Evolutionary conservation across 2,888 invertebrate genomes (phyloP), one percentile per base, ranked within the genome.

Genomic region (Spialia ferax): DNA sequence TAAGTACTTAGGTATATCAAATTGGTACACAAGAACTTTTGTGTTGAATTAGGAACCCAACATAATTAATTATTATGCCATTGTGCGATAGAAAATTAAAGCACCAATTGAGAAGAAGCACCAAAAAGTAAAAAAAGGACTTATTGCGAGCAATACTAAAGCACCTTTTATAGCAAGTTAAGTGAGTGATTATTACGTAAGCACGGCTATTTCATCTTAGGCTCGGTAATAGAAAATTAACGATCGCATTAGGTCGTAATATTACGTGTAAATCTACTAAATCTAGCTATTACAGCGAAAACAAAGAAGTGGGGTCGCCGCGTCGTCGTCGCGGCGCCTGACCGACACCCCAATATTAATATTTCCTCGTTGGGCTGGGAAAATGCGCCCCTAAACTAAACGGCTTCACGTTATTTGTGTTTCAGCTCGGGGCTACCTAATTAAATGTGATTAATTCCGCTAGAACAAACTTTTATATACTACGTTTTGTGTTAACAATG

Each of bases 291-390:
- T 57, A 57, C 63, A 23, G 26, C 32, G 55, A 57, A 45, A 29
- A 57, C 42, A 64, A 57, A 15, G 56, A 26, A 15, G 57, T 23
- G 48, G 42, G 55, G 29, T 26, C 45, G 20, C 32, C 76, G 77
- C 68, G 20, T 22, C 76, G 77, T 67, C 77, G 48, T 45, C 45
- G 50, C 63, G 77, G 76, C 78, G 75, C 73, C 73, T 63, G 70
- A 60, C 69, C 56, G 71, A 72, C 76, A 75, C 75, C 76, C 74
- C 72, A 68, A 70, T 70, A 65, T 67, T 45, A 70, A 69, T 71
- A 74, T 68, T 73, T 72, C 74, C 71, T 64, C 69, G 68, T 69
- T 65, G 75, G 74, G 73, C n/a, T n/a, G n/a, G n/a, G n/a, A n/a
- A 75, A 74, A 72, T 74, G 75, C 75, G 74, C 69, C 62, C 63